phyloP scores from a whole-genome alignment of 2,797 vertebrate genomes.

The Acestrorhynchus altus region DNA sequence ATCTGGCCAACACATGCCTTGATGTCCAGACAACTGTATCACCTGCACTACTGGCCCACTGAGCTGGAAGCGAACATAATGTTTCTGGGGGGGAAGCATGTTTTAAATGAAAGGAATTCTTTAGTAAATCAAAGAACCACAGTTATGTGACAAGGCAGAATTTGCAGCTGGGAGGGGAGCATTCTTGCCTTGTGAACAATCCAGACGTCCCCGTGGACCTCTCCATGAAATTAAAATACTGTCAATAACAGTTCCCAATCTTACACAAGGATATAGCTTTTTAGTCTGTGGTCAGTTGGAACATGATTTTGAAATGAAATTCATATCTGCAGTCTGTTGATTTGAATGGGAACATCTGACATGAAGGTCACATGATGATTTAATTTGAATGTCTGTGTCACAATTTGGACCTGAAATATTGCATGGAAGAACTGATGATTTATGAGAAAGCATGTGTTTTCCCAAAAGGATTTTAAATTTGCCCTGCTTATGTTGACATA shows the following conservation, averaged over 20 bases:
- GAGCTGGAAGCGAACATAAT: background rate
- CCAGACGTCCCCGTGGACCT: background rate
- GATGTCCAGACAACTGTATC: background rate
- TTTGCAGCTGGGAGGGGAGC: background rate
- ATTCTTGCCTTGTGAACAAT: background rate
- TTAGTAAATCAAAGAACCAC: background rate
- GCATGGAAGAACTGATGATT: background rate
- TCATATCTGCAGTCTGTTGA: too few species aligned
- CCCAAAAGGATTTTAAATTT: conserved; percentile 11
- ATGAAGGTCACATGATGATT: too few species aligned
- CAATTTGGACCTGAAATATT: too few species aligned
- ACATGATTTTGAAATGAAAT: too few species aligned
- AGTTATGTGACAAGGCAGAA: background rate
- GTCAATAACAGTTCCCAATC: background rate
- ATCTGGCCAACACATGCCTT: background rate
- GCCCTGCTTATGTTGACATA: conserved; percentile 2
- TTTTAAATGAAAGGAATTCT: background rate
- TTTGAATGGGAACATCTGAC: too few species aligned
- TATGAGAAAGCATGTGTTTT: background rate
- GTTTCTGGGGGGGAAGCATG: background rate
- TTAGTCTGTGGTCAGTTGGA: too few species aligned
- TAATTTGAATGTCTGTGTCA: too few species aligned
- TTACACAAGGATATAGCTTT: too few species aligned
- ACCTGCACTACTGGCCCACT: background rate
- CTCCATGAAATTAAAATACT: background rate